Evolutionary conservation across 2,888 invertebrate genomes (phyloP).

Genomic region (Mechanitis messenoides): DNA sequence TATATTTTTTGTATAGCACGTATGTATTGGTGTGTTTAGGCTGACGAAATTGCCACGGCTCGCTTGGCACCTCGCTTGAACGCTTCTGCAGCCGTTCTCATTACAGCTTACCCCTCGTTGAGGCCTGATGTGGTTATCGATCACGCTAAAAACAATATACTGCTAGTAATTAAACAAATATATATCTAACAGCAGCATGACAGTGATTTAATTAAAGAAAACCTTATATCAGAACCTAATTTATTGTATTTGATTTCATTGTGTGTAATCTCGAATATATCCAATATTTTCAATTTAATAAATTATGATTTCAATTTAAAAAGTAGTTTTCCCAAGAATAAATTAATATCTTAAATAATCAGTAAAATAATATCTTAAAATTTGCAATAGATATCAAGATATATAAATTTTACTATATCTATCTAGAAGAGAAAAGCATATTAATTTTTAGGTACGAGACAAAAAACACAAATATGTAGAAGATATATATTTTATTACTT

Average conservation of each 20-base stretch:
- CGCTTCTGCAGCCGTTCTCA: constrained; percentile 61
- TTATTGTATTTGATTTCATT: too few relatives aligned
- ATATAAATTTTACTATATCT: too few relatives aligned
- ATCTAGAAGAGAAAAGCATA: too few relatives aligned
- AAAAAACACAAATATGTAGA: neutral
- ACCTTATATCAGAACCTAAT: neutral
- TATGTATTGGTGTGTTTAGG: constrained; percentile 35
- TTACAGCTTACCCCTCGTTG: constrained; percentile 51
- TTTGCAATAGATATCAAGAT: too few relatives aligned
- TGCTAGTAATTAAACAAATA: constrained; percentile 38
- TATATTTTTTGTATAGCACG: constrained; percentile 15
- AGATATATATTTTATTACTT: constrained; percentile 12
- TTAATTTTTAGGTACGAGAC: too few relatives aligned
- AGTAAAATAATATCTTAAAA: too few relatives aligned
- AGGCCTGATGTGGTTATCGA: constrained; percentile 52
- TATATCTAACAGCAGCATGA: constrained; percentile 17
- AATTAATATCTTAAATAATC: too few relatives aligned
- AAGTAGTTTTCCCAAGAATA: too few relatives aligned
- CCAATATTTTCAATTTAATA: too few relatives aligned
- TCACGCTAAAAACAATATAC: constrained; percentile 49
- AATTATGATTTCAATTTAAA: too few relatives aligned
- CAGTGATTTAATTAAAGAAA: neutral
- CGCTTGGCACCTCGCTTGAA: constrained; percentile 62
- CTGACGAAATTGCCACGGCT: constrained; percentile 64
- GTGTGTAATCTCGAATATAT: too few relatives aligned